These are phyloP conservation scores for Chrysomela aeneicollis DNA, from an alignment of 2,888 invertebrate genomes.

Conservation along the genomic window DNA sequence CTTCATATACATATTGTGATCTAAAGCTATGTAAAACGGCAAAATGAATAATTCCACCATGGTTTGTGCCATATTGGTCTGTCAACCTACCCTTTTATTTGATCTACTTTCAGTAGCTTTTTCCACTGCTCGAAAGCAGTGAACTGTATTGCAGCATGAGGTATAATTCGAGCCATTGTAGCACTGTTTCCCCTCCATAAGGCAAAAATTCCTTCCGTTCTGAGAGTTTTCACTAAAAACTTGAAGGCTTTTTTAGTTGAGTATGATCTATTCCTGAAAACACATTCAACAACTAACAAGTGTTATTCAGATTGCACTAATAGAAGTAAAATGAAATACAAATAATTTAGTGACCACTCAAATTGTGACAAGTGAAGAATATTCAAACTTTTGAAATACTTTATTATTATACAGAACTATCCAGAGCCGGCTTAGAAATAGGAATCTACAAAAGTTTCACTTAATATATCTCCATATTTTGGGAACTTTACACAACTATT, in stretches of 20 bases:
- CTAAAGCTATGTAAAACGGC: no score
- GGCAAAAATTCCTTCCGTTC: constrained; percentile 80
- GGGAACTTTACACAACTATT: no score
- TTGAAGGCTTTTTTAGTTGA: constrained; percentile 74
- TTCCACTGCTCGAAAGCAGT: constrained; percentile 98
- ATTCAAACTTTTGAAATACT: no score
- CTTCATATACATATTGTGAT: no score
- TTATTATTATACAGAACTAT: no score
- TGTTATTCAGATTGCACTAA: not conserved
- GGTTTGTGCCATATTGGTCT: no score
- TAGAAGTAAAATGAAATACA: not conserved
- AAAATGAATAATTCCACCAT: no score
- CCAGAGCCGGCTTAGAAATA: no score
- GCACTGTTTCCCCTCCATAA: constrained; percentile 99
- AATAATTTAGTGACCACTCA: no score
- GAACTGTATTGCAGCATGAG: constrained; percentile 98
- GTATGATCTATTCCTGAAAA: constrained; percentile 72
- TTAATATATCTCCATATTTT: no score
- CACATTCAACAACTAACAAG: not conserved
- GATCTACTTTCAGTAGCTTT: constrained; percentile 76
- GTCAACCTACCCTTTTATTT: constrained; percentile 59
- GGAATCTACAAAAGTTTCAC: no score
- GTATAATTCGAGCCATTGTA: constrained; percentile 95
- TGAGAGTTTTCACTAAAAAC: constrained; percentile 75
- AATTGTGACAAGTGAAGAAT: no score